Percentiles rank a stretch among this genome's conserved stretches.
Conservation (phyloP, 2,888 invertebrate species). For the Odontothrips loti region DNA sequence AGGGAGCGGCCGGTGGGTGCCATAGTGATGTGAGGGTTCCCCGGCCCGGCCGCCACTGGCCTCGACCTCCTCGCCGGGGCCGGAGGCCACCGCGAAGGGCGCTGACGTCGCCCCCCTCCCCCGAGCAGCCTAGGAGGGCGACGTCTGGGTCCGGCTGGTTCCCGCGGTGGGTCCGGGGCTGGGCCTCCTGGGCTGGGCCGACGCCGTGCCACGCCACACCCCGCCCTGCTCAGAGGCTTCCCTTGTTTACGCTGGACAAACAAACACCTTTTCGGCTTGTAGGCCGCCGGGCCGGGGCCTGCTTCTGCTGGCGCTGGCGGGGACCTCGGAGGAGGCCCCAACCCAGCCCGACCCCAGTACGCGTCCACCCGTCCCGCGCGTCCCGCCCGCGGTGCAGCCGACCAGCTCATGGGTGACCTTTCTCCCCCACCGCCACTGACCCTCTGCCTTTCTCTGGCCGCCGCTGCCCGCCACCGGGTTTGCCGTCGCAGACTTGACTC, state of each 20-base stretch:
- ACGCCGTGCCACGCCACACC: not conserved
- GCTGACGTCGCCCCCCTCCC: too few relatives aligned
- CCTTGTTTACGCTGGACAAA: slow-evolving; percentile 18
- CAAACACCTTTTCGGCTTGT: slow-evolving; percentile 14
- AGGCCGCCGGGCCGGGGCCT: not conserved
- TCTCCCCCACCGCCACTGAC: not conserved
- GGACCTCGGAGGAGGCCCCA: not conserved
- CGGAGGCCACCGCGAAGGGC: too few relatives aligned
- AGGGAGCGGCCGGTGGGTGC: too few relatives aligned
- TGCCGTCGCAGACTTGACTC: too few relatives aligned
- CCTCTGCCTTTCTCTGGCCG: not conserved
- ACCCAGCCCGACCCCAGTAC: not conserved
- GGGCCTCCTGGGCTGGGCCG: too few relatives aligned
- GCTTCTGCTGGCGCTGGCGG: not conserved
- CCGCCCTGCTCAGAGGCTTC: not conserved
- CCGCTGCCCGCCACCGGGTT: too few relatives aligned
- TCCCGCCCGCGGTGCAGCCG: not conserved
- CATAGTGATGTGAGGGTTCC: too few relatives aligned
- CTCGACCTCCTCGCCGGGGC: too few relatives aligned
- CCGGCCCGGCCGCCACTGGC: too few relatives aligned
- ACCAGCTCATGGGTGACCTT: not conserved
- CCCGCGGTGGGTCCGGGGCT: too few relatives aligned
- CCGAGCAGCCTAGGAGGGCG: too few relatives aligned
- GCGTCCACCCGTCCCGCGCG: not conserved
- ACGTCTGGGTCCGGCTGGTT: too few relatives aligned